A percentile compares a stretch with the other conserved stretches of the same genome.
phyloP scores from a whole-genome alignment of 2,888 invertebrate species.

The Leptinotarsa peninsularis region DNA sequence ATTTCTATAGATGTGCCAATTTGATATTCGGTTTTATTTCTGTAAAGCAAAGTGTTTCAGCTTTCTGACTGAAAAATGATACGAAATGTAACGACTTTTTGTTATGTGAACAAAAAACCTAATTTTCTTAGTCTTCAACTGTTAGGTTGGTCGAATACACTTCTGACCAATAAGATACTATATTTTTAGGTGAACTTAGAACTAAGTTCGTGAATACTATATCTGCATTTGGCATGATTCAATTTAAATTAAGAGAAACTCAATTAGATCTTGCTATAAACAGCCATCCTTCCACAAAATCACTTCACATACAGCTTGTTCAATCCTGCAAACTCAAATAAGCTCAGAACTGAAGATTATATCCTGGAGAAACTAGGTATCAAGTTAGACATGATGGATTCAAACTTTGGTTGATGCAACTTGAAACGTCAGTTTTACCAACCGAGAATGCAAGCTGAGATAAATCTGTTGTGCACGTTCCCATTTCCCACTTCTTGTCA shows the following conservation, averaged over 20 bases:
- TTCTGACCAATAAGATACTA: no score
- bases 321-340: background rate
- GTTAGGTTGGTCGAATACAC: no score
- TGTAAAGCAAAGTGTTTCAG: no score
- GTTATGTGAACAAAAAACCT: no score
- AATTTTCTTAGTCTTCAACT: no score
- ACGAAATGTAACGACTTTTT: no score
- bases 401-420: background rate
- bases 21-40: no score
- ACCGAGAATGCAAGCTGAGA: background rate
- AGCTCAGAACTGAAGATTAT: background rate
- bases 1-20: no score
- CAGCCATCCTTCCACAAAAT: background rate
- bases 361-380: background rate
- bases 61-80: no score
- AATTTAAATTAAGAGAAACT: conserved; percentile 31
- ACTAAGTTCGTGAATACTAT: background rate
- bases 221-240: conserved; percentile 3
- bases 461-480: background rate
- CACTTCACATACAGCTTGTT: background rate
- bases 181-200: background rate
- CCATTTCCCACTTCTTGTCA: no score
- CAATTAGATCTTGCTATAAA: conserved; percentile 15
- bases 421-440: conserved; percentile 5
- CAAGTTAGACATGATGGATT: background rate